These are phyloP conservation scores for Drosophila subquinaria DNA, from an alignment of 2,888 invertebrate genomes.

Conservation along the genomic window DNA sequence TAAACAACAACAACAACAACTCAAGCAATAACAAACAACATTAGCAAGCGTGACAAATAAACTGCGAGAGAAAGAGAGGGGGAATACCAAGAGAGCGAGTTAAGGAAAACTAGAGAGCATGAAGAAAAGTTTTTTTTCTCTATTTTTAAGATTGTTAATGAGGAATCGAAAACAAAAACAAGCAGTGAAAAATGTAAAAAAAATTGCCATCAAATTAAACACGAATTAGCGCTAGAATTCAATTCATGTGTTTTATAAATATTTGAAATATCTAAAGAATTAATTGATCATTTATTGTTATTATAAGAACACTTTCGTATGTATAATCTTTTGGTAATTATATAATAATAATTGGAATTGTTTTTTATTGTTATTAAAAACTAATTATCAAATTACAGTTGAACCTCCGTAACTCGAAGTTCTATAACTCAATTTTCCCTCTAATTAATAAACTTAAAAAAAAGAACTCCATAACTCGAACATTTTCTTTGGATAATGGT, in stretches of 20 bases:
- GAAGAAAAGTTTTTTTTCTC: not conserved
- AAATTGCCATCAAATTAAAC: not conserved
- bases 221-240: not conserved
- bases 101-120: not conserved
- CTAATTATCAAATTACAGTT: not conserved
- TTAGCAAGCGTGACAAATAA: slow-evolving; percentile 13
- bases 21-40: slow-evolving; percentile 7
- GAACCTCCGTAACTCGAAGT: no score
- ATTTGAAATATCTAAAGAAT: not conserved
- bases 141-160: not conserved
- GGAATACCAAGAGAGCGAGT: not conserved
- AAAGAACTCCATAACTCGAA: no score
- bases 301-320: not conserved
- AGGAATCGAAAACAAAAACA: not conserved
- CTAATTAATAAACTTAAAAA: no score
- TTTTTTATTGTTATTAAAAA: not conserved
- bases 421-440: no score
- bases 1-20: slow-evolving; percentile 14
- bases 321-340: not conserved
- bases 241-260: not conserved
- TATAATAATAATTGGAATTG: not conserved
- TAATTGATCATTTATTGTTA: not conserved
- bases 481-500: no score
- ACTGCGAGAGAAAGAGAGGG: not conserved
- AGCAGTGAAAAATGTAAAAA: not conserved